Conservation (phyloP, 1,140 invertebrate species). For the Aphaenogaster rudis region DNA sequence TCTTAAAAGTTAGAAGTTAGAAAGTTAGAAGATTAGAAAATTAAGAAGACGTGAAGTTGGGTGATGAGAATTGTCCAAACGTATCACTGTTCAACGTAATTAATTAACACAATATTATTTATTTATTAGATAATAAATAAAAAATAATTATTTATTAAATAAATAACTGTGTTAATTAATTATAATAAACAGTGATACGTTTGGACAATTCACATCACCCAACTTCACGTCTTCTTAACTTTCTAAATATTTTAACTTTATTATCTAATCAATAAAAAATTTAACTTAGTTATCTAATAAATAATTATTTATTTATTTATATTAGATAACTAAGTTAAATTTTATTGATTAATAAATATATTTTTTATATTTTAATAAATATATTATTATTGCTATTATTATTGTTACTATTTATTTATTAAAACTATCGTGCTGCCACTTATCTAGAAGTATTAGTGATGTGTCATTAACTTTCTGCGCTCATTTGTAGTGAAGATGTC, state of each 20-base stretch:
- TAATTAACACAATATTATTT: background rate
- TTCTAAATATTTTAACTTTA: background rate
- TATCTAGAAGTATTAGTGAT: background rate
- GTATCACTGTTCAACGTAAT: background rate
- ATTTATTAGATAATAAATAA: background rate
- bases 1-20: background rate
- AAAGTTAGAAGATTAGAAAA: background rate
- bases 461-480: background rate
- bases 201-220: background rate
- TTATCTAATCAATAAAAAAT: too few relatives aligned
- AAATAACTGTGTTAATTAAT: conserved; percentile 6
- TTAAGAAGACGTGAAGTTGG: background rate
- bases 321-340: too few relatives aligned
- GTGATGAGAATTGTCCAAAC: background rate
- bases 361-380: background rate
- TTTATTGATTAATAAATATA: background rate
- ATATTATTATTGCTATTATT: too few relatives aligned
- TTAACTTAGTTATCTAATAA: too few relatives aligned
- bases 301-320: too few relatives aligned
- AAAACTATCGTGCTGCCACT: background rate
- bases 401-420: background rate
- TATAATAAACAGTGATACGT: background rate
- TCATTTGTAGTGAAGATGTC: background rate
- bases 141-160: background rate
- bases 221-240: background rate